Conservation (phyloP, 2,888 invertebrate species). For the Pegoplata infirma region DNA sequence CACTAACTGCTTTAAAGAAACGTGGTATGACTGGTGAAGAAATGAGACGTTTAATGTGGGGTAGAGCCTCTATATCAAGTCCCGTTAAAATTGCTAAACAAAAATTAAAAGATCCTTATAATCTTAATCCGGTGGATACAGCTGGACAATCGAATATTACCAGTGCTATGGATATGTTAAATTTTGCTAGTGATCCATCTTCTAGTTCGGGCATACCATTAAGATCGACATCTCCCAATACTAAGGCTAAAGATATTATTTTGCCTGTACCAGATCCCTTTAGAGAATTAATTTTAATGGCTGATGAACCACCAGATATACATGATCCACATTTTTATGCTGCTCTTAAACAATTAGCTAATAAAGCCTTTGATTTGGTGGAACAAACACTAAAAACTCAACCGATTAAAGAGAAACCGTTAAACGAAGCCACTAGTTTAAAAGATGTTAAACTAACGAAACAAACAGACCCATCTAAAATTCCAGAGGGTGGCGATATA, state of each 20-base stretch:
- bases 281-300: constrained; percentile 82
- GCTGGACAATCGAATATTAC: constrained; percentile 79
- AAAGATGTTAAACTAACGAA: constrained; percentile 25
- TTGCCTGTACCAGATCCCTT: constrained; percentile 80
- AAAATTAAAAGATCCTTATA: constrained; percentile 78
- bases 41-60: constrained; percentile 93
- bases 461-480: constrained; percentile 10
- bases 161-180: constrained; percentile 89
- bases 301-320: constrained; percentile 77
- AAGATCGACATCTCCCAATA: constrained; percentile 39
- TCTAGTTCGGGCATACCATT: constrained; percentile 66
- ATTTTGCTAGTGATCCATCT: constrained; percentile 85
- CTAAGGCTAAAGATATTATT: not conserved
- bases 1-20: constrained; percentile 88
- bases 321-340: constrained; percentile 75
- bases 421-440: constrained; percentile 16
- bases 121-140: constrained; percentile 67
- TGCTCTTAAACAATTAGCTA: constrained; percentile 81
- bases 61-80: constrained; percentile 91
- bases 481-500: constrained; percentile 16
- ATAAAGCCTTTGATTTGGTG: constrained; percentile 81
- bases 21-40: constrained; percentile 92
- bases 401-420: constrained; percentile 37
- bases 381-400: constrained; percentile 77
- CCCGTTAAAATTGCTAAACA: constrained; percentile 86